Conservation (phyloP, 2,797 vertebrate genomes). For the Sebastes goodei region DNA sequence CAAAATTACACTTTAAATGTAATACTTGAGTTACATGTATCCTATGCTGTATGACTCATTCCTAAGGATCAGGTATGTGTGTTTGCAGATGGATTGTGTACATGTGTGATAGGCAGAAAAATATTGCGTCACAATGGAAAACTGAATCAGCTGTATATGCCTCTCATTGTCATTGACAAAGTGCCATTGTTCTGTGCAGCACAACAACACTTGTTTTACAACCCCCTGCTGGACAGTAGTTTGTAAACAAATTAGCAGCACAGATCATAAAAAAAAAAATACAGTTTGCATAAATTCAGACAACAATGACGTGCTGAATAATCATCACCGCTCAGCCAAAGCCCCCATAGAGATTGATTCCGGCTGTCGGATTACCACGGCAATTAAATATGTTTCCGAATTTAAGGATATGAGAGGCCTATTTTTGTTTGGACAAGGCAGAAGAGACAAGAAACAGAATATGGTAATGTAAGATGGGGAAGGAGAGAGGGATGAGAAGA, state of each 20-base stretch:
- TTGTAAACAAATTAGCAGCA: constrained; percentile 49
- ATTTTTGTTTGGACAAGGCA: constrained; percentile 37
- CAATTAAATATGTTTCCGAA: constrained; percentile 57
- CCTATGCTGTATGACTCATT: neutral
- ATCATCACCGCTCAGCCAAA: constrained; percentile 32
- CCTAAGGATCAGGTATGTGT: neutral
- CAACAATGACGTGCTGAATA: constrained; percentile 39
- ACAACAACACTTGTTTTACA: neutral
- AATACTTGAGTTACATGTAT: neutral
- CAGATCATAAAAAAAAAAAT: constrained; percentile 16
- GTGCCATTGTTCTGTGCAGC: neutral
- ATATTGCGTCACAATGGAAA: neutral
- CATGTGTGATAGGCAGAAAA: neutral
- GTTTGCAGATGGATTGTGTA: neutral
- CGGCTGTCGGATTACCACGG: constrained; percentile 47
- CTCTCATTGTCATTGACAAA: neutral
- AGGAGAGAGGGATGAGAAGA: neutral
- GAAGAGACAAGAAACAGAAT: constrained; percentile 44
- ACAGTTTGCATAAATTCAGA: constrained; percentile 17
- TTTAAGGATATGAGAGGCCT: constrained; percentile 41
- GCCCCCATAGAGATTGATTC: constrained; percentile 37
- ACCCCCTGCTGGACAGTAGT: constrained; percentile 16
- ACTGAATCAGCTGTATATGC: neutral
- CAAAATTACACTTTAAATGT: neutral
- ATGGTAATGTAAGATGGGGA: constrained; percentile 16